These are phyloP conservation scores for Conus betulinus DNA, from an alignment of 1,140 invertebrate species.

Conservation along the genomic window DNA sequence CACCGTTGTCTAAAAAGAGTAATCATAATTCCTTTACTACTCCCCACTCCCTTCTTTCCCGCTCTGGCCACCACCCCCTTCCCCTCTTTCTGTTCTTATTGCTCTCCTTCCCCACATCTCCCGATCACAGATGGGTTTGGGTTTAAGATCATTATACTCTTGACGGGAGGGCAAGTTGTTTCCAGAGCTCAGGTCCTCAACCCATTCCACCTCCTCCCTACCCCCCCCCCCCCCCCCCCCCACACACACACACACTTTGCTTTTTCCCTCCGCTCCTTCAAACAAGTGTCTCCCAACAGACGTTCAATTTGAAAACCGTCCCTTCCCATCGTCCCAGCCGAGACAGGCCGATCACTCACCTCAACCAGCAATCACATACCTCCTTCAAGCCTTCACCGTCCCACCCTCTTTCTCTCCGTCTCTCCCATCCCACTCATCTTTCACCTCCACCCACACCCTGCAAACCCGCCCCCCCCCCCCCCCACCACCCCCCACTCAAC, in stretches of 20 bases:
- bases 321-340: too few species aligned
- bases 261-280: not conserved
- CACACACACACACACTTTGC: not conserved
- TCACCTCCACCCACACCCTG: not conserved
- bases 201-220: too few species aligned
- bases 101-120: too few species aligned
- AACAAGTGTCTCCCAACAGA: not conserved
- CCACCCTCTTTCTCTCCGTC: too few species aligned
- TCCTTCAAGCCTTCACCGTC: not conserved
- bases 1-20: too few species aligned
- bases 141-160: too few species aligned
- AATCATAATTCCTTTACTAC: too few species aligned
- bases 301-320: too few species aligned
- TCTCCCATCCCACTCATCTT: too few species aligned
- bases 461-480: not conserved
- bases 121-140: too few species aligned
- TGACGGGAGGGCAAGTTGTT: too few species aligned
- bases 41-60: too few species aligned
- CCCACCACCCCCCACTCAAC: not conserved
- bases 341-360: not conserved
- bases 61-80: not conserved
- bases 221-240: not conserved
- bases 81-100: not conserved
- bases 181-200: not conserved
- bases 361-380: not conserved